Base-by-base conservation (phyloP, 2,113 vertebrate genomes). In the Nematolebias whitei region DNA sequence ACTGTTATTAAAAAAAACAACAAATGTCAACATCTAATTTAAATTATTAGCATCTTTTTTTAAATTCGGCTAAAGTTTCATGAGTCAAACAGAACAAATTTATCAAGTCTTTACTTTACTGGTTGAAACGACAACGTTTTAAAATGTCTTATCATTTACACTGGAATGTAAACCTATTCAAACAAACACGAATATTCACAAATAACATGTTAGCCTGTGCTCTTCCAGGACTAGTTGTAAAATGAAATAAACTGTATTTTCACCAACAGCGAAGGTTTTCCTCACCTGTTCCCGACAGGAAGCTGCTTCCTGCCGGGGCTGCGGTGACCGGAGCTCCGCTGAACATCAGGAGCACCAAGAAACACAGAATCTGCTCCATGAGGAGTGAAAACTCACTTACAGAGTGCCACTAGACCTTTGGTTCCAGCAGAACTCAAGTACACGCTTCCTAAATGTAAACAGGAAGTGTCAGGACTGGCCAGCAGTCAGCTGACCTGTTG, bases 211-310 rank as follows among this genome's bases (percentile, higher is more conserved):
- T 0, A 2, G 3, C 4, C 9, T 10, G 14, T 51, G n/a, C 2
- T n/a, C 0, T 2, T 5, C 0, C 23, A 9, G 19, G 2, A 4
- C 20, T 1, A 1, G 2, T 1, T 6, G 49, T 13, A 38, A 5
- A 48, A 16, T 5, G 39, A 51, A 10, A 45, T 12, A 38, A 15
- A 18, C 1, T 1, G 5, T 12, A 18, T 3, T 16, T 14, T 44
- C 23, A 13, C 10, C 12, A 35, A 13, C 11, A 24, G 11, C 23
- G 23, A 11, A 0, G 7, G 19, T 44, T 40, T n/a, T 13, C 47
- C 87, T 89, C 68, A 93, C 92, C 84, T 80, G 79, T 55, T 13
- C 12, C 62, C 48, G 70, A 19, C 68, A 79, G 75, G 75, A 74
- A 50, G 58, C 13, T 22, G 18, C 68, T 51, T 44, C 70, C 48